Conservation (phyloP, 2,797 vertebrate species). For the Sphaeramia orbicularis region DNA sequence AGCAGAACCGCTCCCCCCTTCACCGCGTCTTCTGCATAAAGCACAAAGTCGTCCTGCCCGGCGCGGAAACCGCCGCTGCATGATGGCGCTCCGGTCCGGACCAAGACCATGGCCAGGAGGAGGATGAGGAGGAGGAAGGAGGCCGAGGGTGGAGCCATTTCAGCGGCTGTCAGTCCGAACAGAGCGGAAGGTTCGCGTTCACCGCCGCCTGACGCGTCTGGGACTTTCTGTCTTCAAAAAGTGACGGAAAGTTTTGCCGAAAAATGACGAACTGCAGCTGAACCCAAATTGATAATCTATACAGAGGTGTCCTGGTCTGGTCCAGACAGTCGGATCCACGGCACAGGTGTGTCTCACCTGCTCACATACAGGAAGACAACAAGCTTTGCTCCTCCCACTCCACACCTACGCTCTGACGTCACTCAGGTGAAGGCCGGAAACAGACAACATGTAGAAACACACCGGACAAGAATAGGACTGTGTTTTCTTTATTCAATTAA, state of each 20-base stretch:
- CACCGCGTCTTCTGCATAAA: conserved; percentile 89
- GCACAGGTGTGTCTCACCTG: conserved; percentile 56
- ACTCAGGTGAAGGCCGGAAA: conserved; percentile 40
- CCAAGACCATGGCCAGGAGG: background rate
- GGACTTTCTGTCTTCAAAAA: too few species aligned
- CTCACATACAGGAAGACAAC: conserved; percentile 41
- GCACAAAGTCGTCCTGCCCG: conserved; percentile 55
- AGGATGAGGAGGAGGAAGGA: conserved; percentile 25
- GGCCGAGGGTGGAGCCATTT: conserved; percentile 22
- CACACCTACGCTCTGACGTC: conserved; percentile 32
- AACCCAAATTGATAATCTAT: too few species aligned
- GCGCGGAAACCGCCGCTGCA: conserved; percentile 8
- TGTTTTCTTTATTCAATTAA: too few species aligned
- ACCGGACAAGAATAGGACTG: too few species aligned
- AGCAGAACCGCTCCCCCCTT: conserved; percentile 87
- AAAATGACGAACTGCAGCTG: too few species aligned
- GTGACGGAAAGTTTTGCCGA: too few species aligned
- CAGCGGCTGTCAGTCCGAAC: background rate
- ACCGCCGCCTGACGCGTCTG: background rate
- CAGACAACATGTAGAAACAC: too few species aligned
- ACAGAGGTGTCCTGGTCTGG: too few species aligned
- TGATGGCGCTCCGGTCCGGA: background rate
- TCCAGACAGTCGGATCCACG: background rate
- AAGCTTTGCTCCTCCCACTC: too few species aligned
- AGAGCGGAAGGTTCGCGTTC: background rate